Base-by-base conservation (phyloP, 2,113 vertebrate genomes). In the Tetraodon nigroviridis region DNA sequence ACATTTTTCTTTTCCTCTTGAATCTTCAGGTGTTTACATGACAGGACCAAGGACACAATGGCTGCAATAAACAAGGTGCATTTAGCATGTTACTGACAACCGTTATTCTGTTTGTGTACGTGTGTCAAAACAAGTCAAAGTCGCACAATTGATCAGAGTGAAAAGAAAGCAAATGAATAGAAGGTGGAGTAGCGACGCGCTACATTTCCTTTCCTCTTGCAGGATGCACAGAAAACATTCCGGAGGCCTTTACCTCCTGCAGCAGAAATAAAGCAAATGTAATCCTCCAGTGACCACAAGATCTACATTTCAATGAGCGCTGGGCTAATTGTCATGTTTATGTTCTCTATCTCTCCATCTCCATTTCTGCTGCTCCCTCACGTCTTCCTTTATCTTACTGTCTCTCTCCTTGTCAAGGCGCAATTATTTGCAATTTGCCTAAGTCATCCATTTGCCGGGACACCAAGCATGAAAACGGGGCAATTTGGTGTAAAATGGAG, bases 341-440 rank as follows among this genome's bases (percentile, higher is more conserved):
- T 93, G 92, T 95, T 96, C 93, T 93, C 90, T 89, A 91, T 93
- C 71, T 72, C 94, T 93, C 92, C 92, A 93, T 93, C 78, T 80
- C 92, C 91, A 80, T 77, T 71, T 86, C 79, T 64, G 32, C 73
- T 84, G 71, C 80, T 81, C 86, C 92, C 92, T 91, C 89, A 91
- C 90, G 92, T 93, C 93, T 93, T 92, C 90, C 91, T 93, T 93
- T 80, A 92, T 92, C 93, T 94, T 71, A 74, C 73, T 13, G 73
- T 76, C 73, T 84, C 85, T 92, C 92, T 91, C 92, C 94, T 93
- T 90, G 44, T 94, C 86, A 93, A 93, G 93, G 92, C 93, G 91
- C 96, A 99, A 99, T 98, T 99, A 99, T 97, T 97, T 98, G 97
- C 97, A 97, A 98, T 98, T 99, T 99, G 97, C 94, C 94, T 95